These are phyloP conservation scores for Coelinius sp. DNA, from an alignment of 2,888 invertebrate species.

Conservation along the genomic window DNA sequence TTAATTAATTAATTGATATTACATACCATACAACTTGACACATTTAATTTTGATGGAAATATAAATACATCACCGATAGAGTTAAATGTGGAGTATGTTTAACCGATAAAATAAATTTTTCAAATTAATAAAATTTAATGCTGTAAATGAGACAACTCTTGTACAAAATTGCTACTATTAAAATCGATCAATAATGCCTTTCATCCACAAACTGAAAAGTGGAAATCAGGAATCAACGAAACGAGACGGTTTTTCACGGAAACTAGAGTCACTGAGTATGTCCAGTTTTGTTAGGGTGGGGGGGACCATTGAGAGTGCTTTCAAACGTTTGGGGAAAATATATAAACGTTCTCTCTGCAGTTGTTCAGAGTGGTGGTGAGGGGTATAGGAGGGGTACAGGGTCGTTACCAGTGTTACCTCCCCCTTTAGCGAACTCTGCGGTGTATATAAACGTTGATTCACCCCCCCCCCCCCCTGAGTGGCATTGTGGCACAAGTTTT, in stretches of 20 bases:
- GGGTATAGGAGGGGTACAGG: neutral
- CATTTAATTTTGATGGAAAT: neutral
- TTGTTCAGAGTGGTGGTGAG: neutral
- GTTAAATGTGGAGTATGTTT: neutral
- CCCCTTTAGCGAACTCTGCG: conserved; percentile 12
- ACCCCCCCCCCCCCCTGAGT: neutral
- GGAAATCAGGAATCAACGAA: conserved; percentile 8
- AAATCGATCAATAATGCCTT: conserved; percentile 15
- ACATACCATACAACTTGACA: neutral
- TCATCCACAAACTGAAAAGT: neutral
- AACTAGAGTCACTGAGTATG: neutral
- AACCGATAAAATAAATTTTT: neutral
- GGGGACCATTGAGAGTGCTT: conserved; percentile 4
- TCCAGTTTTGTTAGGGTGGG: conserved; percentile 13
- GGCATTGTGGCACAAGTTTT: conserved; percentile 22
- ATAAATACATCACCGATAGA: neutral
- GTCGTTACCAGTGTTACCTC: conserved; percentile 21
- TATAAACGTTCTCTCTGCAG: conserved; percentile 15
- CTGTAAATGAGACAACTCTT: neutral
- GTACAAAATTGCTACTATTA: neutral
- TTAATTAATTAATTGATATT: neutral
- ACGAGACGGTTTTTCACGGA: conserved; percentile 11
- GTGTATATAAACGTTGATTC: conserved; percentile 27
- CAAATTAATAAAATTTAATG: neutral
- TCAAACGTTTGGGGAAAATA: conserved; percentile 21